Conservation (phyloP, 35 echinoderm and acorn worm species). For the Lytechinus variegatus region DNA sequence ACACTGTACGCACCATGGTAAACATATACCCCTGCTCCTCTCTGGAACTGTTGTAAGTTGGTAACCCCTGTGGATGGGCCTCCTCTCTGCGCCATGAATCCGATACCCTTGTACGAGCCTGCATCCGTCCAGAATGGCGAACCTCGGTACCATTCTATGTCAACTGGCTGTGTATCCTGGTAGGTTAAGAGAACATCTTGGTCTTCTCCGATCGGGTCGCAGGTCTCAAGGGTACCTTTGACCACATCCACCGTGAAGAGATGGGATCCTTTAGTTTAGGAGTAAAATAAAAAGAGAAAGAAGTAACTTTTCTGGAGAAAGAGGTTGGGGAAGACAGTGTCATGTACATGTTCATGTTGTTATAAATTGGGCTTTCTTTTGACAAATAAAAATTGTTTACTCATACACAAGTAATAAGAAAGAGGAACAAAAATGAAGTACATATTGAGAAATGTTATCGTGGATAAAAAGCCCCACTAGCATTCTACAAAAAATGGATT, state of each 20-base stretch:
- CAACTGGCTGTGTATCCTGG: background rate
- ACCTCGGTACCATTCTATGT: background rate
- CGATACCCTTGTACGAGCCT: background rate
- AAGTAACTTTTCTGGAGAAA: background rate
- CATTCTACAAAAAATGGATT: too few species aligned
- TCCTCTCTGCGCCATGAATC: background rate
- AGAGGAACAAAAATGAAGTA: too few species aligned
- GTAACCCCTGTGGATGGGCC: background rate
- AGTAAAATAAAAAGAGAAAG: background rate
- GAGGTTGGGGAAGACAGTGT: too few species aligned
- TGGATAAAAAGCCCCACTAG: too few species aligned
- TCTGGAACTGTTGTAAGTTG: background rate
- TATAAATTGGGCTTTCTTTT: too few species aligned
- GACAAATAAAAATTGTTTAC: too few species aligned
- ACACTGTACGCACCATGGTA: background rate
- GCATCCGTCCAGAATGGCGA: background rate
- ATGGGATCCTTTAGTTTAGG: background rate
- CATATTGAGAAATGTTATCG: too few species aligned
- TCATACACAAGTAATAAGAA: too few species aligned
- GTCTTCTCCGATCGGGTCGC: background rate
- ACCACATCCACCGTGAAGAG: background rate
- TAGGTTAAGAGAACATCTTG: background rate
- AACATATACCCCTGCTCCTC: background rate
- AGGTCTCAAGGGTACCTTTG: background rate
- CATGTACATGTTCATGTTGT: too few species aligned